Conservation (phyloP, 37 sponge, comb jelly and placozoan species). For the Lycopodina hypogea region DNA sequence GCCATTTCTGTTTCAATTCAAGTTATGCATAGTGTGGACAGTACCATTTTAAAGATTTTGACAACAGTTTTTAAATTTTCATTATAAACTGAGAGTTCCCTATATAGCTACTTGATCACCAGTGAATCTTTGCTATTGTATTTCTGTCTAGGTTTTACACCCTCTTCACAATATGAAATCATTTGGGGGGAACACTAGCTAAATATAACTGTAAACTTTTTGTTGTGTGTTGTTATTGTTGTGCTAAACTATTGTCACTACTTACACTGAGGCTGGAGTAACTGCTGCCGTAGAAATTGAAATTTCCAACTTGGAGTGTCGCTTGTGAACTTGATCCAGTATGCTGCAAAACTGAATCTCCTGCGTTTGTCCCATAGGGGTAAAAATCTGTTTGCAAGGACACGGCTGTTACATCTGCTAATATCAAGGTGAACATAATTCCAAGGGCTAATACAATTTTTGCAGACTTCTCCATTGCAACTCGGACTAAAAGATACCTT, state of each 20-base stretch:
- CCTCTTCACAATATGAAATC: background rate
- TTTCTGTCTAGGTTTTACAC: too few species aligned
- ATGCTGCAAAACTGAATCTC: background rate
- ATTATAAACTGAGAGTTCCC: too few species aligned
- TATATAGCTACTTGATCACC: too few species aligned
- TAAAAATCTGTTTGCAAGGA: background rate
- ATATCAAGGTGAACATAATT: background rate
- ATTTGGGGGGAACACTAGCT: background rate
- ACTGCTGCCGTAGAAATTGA: background rate
- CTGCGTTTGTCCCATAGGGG: background rate
- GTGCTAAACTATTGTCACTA: too few species aligned
- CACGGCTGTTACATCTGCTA: background rate
- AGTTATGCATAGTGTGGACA: too few species aligned
- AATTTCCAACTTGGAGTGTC: background rate
- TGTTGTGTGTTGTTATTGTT: too few species aligned
- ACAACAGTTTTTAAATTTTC: too few species aligned
- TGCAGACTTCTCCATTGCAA: background rate
- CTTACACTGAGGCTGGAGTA: constrained; percentile 1
- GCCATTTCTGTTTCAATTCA: too few species aligned
- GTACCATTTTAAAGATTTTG: too few species aligned
- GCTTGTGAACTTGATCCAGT: constrained; percentile 4
- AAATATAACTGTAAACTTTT: too few species aligned
- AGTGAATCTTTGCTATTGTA: too few species aligned
- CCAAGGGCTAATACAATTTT: background rate
- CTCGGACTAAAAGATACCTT: background rate